Evolutionary conservation across 1,140 invertebrate species (phyloP).

Genomic region (Dolichoris vasculosae): DNA sequence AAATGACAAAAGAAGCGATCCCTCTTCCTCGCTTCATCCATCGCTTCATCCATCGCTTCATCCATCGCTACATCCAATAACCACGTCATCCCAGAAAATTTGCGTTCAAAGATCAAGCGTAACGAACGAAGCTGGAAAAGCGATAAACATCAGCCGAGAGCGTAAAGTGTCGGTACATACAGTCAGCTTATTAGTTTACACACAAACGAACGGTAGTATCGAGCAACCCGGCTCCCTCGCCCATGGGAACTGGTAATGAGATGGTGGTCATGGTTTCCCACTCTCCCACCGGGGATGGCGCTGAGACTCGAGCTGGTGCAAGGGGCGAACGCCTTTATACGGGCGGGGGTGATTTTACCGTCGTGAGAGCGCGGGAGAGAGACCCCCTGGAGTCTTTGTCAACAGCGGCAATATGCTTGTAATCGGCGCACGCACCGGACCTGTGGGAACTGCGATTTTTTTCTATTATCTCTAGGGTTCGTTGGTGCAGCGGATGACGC

Average conservation of each 20-base stretch:
- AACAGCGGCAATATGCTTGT: conserved; percentile 74
- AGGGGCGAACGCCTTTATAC: conserved; percentile 25
- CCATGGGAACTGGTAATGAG: conserved; percentile 75
- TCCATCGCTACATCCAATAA: too few relatives aligned
- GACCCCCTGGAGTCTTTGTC: conserved; percentile 69
- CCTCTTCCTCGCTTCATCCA: too few relatives aligned
- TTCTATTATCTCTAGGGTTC: conserved; percentile 32
- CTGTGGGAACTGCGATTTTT: conserved; percentile 69
- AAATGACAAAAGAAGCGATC: too few relatives aligned
- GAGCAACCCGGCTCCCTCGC: conserved; percentile 50
- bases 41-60: too few relatives aligned
- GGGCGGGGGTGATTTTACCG: conserved; percentile 51
- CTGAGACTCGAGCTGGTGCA: conserved; percentile 3
- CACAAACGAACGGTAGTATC: not conserved
- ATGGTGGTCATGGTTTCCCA: conserved; percentile 70
- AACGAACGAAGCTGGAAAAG: not conserved
- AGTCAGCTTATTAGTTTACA: not conserved
- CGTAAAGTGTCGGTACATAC: not conserved
- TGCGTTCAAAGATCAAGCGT: too few relatives aligned
- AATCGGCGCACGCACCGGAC: conserved; percentile 64
- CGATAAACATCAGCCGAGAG: not conserved
- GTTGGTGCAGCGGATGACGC: not conserved
- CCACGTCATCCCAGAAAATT: too few relatives aligned
- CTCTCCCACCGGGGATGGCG: conserved; percentile 62
- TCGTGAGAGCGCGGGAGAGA: conserved; percentile 38